Percentiles rank a stretch among this genome's conserved stretches.
Evolutionary conservation across 2,888 invertebrate genomes (phyloP).

Genomic region (Aphodius granarius): DNA sequence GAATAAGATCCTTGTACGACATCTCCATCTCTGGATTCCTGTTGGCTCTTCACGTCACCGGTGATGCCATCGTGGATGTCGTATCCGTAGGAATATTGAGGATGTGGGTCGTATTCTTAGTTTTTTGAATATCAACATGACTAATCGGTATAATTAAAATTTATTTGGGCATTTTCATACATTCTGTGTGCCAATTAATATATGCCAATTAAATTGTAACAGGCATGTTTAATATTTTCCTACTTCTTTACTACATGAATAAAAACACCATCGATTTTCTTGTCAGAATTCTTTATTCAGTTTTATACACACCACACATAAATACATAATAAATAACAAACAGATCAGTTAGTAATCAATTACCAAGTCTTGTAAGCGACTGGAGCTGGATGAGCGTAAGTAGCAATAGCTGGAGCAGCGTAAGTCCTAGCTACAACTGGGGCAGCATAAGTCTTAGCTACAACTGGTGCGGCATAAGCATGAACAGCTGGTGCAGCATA

Average conservation of each 20-base stretch:
- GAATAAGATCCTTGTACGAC: constrained; percentile 60
- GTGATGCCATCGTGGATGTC: constrained; percentile 60
- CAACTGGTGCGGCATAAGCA: constrained; percentile 33
- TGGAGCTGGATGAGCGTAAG: constrained; percentile 47
- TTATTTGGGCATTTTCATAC: too few relatives aligned
- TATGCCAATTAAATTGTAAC: too few relatives aligned
- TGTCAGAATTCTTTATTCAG: neutral
- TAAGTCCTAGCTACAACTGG: constrained; percentile 35
- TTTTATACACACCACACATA: neutral
- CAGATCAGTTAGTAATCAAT: neutral
- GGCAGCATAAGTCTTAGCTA: constrained; percentile 36
- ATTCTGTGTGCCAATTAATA: too few relatives aligned
- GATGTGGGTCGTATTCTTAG: constrained; percentile 58
- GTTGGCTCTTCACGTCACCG: constrained; percentile 59
- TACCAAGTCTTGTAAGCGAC: constrained; percentile 22
- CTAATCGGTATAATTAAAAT: too few relatives aligned
- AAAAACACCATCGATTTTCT: neutral
- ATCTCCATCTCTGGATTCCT: constrained; percentile 57
- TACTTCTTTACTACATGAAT: neutral
- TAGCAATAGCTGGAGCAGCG: constrained; percentile 30
- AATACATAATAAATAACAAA: neutral
- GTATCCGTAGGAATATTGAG: constrained; percentile 61
- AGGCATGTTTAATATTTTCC: too few relatives aligned
- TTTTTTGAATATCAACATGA: too few relatives aligned
- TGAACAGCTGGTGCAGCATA: constrained; percentile 33